These are phyloP conservation scores for Elephas maximus DNA, from an alignment of 2,113 vertebrate genomes.

Conservation along the genomic window DNA sequence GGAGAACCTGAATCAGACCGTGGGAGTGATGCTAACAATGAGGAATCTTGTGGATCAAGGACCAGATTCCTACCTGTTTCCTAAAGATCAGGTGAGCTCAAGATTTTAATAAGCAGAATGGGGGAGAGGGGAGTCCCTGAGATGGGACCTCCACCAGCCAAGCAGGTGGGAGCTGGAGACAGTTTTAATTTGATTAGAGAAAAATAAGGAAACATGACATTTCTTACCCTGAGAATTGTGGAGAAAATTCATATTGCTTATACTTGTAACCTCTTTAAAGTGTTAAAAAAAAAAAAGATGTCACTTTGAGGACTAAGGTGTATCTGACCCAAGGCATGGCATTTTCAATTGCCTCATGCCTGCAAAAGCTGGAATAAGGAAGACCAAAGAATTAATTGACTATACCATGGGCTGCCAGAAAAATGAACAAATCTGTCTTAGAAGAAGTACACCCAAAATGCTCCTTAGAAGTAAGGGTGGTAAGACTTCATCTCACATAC, in stretches of 20 bases:
- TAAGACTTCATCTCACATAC: no score
- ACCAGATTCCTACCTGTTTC: not conserved
- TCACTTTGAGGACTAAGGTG: no score
- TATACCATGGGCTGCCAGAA: no score
- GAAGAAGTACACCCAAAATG: no score
- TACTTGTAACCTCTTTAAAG: not conserved
- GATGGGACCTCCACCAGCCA: not conserved
- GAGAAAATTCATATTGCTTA: not conserved
- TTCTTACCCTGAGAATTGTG: not conserved
- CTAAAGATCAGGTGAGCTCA: not conserved
- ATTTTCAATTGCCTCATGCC: no score
- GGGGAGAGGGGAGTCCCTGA: not conserved
- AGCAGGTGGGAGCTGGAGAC: not conserved
- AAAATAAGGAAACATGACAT: not conserved
- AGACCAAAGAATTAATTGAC: no score
- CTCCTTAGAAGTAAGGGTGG: no score
- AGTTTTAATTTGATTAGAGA: constrained; percentile 24
- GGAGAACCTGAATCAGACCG: constrained; percentile 11
- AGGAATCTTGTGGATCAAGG: not conserved
- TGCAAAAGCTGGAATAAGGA: no score
- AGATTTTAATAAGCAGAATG: not conserved
- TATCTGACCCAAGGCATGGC: no score
- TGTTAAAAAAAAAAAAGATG: no score
- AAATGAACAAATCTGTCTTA: no score
- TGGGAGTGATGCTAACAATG: not conserved